Evolutionary conservation across 1,140 invertebrate species (phyloP), one percentile per base, ranked within the genome.

Genomic region (Dreissena rostriformis): DNA sequence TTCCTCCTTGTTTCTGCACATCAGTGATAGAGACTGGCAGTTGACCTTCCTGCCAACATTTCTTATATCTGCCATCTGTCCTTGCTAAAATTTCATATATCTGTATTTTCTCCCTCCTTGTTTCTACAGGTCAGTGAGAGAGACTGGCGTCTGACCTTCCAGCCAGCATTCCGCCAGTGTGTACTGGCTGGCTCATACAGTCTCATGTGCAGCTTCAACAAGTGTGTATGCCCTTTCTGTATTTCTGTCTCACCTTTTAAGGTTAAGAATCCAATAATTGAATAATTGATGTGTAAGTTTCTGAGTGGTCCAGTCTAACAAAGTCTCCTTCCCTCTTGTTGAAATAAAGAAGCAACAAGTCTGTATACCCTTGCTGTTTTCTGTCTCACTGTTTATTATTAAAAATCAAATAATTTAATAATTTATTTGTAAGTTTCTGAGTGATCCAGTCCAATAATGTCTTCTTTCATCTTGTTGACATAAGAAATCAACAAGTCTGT

Each of bases 101-200:
- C n/a, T n/a, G n/a, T n/a, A 39, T 39, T 39, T 39, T 8, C 39
- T 39, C 39, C 39, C 39, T 39, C 39, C 39, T 39, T 39, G 8
- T 39, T 39, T 39, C 39, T 39, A 8, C 66, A 91, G 91, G 91
- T 91, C 14, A 71, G 84, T 52, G 90, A 90, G n/a, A 74, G 90
- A 63, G 93, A 94, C 79, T 91, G 88, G 89, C 68, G 88, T 52
- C 79, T 91, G 49, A 93, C 93, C 0, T 93, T 91, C 80, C 88
- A 93, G 0, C 93, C 93, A 24, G 89, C 89, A 24, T 93, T 93
- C 86, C 84, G 87, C 61, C 74, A 63, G 8, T 93, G 92, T 83
- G 88, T 93, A 8, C 72, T 87, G 10, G 92, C 92, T 26, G 92
- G 91, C 53, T 49, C 85, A 14, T 85, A 84, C 75, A 87, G 82